A percentile compares a stretch with the other conserved stretches of the same genome.
Conservation (phyloP, 1,140 invertebrate species). For the Stegodyphus mimosarum region DNA sequence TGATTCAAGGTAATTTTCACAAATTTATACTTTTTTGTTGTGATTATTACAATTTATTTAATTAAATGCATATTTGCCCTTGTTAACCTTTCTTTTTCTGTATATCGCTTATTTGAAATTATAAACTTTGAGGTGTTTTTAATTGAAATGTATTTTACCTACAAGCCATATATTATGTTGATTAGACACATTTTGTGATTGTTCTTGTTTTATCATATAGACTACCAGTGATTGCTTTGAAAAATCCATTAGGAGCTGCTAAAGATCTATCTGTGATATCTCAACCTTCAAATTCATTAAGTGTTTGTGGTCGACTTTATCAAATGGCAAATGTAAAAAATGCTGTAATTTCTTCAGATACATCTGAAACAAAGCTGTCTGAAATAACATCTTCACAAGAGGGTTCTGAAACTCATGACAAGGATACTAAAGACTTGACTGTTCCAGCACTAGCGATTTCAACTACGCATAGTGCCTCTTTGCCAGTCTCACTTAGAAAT, state of each 20-base stretch:
- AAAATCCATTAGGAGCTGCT: conserved; percentile 20
- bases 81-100: too few relatives aligned
- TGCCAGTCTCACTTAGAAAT: conserved; percentile 18
- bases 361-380: conserved; percentile 19
- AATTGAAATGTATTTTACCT: too few relatives aligned
- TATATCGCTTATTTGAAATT: too few relatives aligned
- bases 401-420: conserved; percentile 2
- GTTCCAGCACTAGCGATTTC: conserved; percentile 19
- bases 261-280: conserved; percentile 42
- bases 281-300: conserved; percentile 33
- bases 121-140: too few relatives aligned
- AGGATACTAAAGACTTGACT: conserved; percentile 21
- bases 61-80: too few relatives aligned
- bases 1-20: conserved; percentile 15
- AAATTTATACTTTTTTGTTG: too few relatives aligned
- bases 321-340: conserved; percentile 54
- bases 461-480: not conserved
- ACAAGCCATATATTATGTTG: too few relatives aligned
- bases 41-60: too few relatives aligned
- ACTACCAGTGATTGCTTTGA: conserved; percentile 36
- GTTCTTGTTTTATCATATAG: not conserved
- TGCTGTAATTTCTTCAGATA: conserved; percentile 40
- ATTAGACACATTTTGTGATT: too few relatives aligned
- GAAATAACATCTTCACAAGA: conserved; percentile 18
- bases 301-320: conserved; percentile 48